Evolutionary conservation across 2,797 vertebrate species (phyloP), one percentile per base, ranked within the genome.

Genomic region (Crenuchus spilurus): DNA sequence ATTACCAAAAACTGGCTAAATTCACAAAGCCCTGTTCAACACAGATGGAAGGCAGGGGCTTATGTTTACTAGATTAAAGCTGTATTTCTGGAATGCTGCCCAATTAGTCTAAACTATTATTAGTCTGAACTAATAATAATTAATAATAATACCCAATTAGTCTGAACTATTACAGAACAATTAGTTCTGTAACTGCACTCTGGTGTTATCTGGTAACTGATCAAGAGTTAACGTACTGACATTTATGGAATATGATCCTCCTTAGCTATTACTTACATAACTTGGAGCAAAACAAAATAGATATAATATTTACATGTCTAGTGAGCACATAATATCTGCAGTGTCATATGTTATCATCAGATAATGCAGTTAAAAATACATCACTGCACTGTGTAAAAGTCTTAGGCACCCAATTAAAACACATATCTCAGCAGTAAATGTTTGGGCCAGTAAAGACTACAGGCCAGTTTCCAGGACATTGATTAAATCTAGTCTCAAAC

Each of bases 131-230:
- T n/a, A n/a, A n/a, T n/a, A n/a, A n/a, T n/a, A n/a, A n/a, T n/a
- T n/a, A n/a, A n/a, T n/a, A n/a, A n/a, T n/a, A n/a, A n/a, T n/a
- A n/a, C n/a, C n/a, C n/a, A n/a, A n/a, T n/a, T n/a, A n/a, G n/a
- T n/a, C n/a, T n/a, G n/a, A n/a, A n/a, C n/a, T 79, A 85, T 83
- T 71, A 83, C 76, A 78, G 80, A 78, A 82, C 26, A 20, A 58
- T 61, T 62, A 72, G 70, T 85, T 88, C 75, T 77, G 64, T 24
- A 85, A 85, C 57, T n/a, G 55, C 61, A 64, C 62, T 80, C 49
- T 54, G 46, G 54, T 64, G 84, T 87, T 89, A 84, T 83, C 83
- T 83, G 76, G 84, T 79, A 85, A 88, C 49, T 78, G 63, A 24
- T 4, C 60, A 81, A 74, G 81, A 80, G 49, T 26, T 51, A 58